Conservation (phyloP, 2,113 vertebrate genomes). For the Sterrhoptilus dennistouni region DNA sequence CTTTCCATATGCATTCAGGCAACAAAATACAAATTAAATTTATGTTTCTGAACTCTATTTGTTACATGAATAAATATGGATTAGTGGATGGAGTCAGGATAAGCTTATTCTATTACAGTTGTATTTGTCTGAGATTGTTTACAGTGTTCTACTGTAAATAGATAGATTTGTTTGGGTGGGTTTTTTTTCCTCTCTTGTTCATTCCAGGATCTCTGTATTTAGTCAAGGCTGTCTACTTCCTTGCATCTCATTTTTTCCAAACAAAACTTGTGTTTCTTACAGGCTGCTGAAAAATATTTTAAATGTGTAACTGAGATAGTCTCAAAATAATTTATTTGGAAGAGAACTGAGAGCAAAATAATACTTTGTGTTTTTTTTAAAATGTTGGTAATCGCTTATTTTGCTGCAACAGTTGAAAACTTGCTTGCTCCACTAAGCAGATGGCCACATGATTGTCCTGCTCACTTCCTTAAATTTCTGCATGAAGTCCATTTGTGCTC, state of each 20-base stretch:
- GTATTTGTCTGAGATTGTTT: neutral
- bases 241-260: neutral
- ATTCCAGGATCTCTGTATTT: neutral
- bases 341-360: neutral
- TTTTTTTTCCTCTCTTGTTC: neutral
- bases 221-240: neutral
- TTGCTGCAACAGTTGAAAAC: neutral
- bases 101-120: neutral
- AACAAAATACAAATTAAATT: neutral
- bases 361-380: neutral
- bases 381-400: rapidly evolving
- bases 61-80: neutral
- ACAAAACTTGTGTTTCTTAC: neutral
- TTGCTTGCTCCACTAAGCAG: neutral
- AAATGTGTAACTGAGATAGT: neutral
- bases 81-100: neutral
- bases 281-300: neutral
- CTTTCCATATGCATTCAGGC: neutral
- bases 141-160: neutral
- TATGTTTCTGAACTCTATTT: neutral
- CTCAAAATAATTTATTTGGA: neutral
- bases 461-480: neutral
- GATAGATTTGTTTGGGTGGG: neutral
- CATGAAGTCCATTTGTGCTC: neutral
- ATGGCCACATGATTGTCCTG: neutral